Conservation (phyloP, 2,888 invertebrate species). For the Amphipoea lucens region DNA sequence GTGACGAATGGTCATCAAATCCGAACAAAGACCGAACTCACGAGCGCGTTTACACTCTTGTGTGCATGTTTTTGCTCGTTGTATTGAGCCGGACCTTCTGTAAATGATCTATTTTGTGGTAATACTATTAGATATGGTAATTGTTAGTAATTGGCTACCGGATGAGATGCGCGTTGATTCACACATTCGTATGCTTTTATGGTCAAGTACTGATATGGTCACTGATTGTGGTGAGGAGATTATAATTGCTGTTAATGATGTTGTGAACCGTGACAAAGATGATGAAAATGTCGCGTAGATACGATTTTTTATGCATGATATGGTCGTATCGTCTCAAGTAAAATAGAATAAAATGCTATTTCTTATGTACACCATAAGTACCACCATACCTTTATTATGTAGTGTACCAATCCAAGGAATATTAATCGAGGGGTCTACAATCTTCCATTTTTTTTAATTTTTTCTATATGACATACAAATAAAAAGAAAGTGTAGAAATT, state of each 20-base stretch:
- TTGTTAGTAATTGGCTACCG: constrained; percentile 54
- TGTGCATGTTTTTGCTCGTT: neutral
- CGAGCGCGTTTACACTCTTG: no score
- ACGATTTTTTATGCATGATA: neutral
- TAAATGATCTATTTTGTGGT: neutral
- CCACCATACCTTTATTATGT: no score
- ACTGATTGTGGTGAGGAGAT: constrained; percentile 5
- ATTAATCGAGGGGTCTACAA: no score
- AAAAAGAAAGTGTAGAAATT: no score
- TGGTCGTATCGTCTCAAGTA: neutral
- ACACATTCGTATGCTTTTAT: constrained; percentile 35
- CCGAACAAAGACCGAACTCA: no score
- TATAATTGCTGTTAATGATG: constrained; percentile 26
- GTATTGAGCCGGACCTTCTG: neutral
- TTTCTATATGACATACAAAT: no score
- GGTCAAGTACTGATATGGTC: constrained; percentile 19
- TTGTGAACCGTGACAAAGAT: constrained; percentile 25
- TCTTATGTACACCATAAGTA: no score
- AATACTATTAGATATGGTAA: constrained; percentile 50
- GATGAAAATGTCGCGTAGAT: neutral
- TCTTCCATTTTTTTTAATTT: no score
- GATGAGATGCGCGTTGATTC: constrained; percentile 33
- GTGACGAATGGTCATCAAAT: no score
- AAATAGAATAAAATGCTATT: no score
- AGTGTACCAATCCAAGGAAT: no score